Evolutionary conservation across 1,140 invertebrate species (phyloP), one percentile per base, ranked within the genome.

Genomic region (Lutraria rhynchaena): DNA sequence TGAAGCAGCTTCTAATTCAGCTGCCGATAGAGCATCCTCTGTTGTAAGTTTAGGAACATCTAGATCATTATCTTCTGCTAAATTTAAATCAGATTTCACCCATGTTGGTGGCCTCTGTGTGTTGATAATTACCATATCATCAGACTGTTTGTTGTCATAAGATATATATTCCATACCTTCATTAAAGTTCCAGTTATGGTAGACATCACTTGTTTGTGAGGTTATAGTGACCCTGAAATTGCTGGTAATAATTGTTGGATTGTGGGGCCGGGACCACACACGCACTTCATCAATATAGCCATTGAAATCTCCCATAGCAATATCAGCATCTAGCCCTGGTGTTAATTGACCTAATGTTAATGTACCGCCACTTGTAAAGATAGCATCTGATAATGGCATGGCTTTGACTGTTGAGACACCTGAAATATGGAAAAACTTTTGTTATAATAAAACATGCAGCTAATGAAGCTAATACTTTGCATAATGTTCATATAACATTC

Each of bases 271-370:
- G 1, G 73, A 78, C 87, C 87, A 88, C 15, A 88, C 44, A 5
- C 87, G 67, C 24, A 87, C 67, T 33, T 86, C 83, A 46, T 88
- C 87, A 27, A 88, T 73, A 22, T 73, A 71, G 0, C 87, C 87
- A 17, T 9, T 49, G 55, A 88, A 86, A 24, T 63, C 49, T 7
- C 75, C 76, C n/a, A 63, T 76, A 19, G 78, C 60, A 9, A 65
- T 57, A 3, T 61, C 22, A 13, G 63, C 31, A 15, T 17, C 37
- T 15, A 82, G 63, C 15, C 60, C 77, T 37, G 82, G 63, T 22
- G 75, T 60, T 55, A 74, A 35, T 44, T 83, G 70, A 19, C 85
- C 87, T 55, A 88, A 41, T 13, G 82, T 70, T 13, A 88, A 49
- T 33, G 71, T 71, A 15, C 87, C 87, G 17, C 78, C 75, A 9